These are phyloP conservation scores for Collichthys lucidus DNA, from an alignment of 2,113 vertebrate species.

Conservation along the genomic window DNA sequence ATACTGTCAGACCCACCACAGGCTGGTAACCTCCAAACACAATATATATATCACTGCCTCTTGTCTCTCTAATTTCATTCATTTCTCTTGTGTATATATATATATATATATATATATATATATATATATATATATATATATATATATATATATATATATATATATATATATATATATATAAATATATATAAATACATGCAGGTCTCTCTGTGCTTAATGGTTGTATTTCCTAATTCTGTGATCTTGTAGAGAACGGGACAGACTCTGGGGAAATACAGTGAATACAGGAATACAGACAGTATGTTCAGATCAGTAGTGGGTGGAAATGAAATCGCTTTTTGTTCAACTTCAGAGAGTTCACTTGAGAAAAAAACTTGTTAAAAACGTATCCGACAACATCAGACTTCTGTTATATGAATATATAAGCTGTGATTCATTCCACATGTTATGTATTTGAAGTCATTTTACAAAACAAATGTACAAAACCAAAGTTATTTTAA, in stretches of 20 bases:
- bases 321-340: slow-evolving; percentile 26
- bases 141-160: not conserved
- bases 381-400: not conserved
- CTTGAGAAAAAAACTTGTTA: not conserved
- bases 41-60: not conserved
- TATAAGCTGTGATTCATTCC: not conserved
- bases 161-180: not conserved
- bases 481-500: no score
- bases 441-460: not conserved
- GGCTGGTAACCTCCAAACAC: not conserved
- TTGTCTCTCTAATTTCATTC: slow-evolving; percentile 1
- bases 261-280: slow-evolving; percentile 28
- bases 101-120: not conserved
- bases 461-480: not conserved
- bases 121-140: not conserved
- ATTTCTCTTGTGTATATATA: slow-evolving; percentile 1
- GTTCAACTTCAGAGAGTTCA: slow-evolving; percentile 34
- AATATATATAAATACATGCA: not conserved
- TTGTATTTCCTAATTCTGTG: slow-evolving; percentile 31
- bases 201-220: slow-evolving; percentile 6
- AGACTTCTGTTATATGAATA: not conserved
- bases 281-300: slow-evolving; percentile 39
- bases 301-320: slow-evolving; percentile 17
- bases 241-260: slow-evolving; percentile 39
- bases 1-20: slow-evolving; percentile 7